phyloP scores from a whole-genome alignment of 2,797 vertebrate species.

The Neosalanx taihuensis region DNA sequence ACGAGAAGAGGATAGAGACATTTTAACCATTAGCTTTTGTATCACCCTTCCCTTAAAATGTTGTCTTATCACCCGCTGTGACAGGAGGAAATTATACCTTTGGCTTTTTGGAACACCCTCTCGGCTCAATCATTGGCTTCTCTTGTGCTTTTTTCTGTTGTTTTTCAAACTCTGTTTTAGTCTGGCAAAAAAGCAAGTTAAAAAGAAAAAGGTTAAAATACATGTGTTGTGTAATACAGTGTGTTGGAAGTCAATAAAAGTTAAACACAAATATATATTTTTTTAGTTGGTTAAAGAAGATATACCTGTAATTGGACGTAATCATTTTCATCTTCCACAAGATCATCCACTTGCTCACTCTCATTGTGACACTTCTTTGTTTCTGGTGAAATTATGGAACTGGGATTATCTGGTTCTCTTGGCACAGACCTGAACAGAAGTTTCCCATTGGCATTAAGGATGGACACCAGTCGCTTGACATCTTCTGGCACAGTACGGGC shows the following conservation, averaged over 20 bases:
- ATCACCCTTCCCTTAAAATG: background rate
- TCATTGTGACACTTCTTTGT: constrained; percentile 29
- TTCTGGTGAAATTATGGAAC: constrained; percentile 33
- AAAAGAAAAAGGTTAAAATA: background rate
- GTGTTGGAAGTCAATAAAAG: too few species aligned
- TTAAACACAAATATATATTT: too few species aligned
- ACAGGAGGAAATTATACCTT: constrained; percentile 46
- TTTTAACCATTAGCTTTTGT: background rate
- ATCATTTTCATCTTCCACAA: constrained; percentile 71
- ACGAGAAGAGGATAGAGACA: constrained; percentile 5
- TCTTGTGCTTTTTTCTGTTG: constrained; percentile 46
- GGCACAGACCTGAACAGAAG: constrained; percentile 80
- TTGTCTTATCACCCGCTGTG: background rate
- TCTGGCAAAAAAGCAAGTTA: constrained; percentile 53
- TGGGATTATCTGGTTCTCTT: constrained; percentile 55
- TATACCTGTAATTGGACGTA: constrained; percentile 82
- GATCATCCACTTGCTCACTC: constrained; percentile 38
- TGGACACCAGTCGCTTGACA: constrained; percentile 86
- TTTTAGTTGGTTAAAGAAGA: constrained; percentile 4
- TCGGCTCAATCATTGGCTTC: constrained; percentile 37
- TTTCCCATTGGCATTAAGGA: constrained; percentile 88
- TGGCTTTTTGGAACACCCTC: constrained; percentile 30
- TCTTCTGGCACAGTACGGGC: constrained; percentile 90
- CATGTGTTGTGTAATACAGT: background rate
- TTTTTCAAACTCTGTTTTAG: constrained; percentile 68